A percentile compares a stretch with the other conserved stretches of the same genome.
phyloP scores from a whole-genome alignment of 2,113 vertebrate genomes.

The Lepisosteus osseus region DNA sequence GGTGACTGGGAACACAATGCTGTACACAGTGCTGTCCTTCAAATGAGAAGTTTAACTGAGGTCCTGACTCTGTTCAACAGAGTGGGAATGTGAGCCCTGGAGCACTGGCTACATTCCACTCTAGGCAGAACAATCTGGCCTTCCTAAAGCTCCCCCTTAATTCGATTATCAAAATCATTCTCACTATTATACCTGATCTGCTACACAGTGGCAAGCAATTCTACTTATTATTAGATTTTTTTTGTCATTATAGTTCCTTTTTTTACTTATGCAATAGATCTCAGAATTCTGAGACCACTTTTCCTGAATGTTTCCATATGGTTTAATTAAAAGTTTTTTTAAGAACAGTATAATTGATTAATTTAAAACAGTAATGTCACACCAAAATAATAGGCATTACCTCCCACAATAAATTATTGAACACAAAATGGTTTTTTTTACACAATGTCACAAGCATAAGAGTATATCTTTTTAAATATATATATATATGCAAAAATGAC shows the following conservation, averaged over 20 bases:
- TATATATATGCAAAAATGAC: slow-evolving; percentile 76
- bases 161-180: no score
- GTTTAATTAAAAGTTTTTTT: slow-evolving; percentile 83
- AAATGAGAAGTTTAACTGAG: no score
- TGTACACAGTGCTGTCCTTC: no score
- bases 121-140: no score
- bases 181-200: no score
- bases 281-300: slow-evolving; percentile 71
- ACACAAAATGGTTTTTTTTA: slow-evolving; percentile 41
- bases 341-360: slow-evolving; percentile 79
- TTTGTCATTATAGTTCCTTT: slow-evolving; percentile 79
- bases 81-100: no score
- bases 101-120: no score
- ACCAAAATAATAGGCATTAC: slow-evolving; percentile 72
- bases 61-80: no score
- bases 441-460: slow-evolving; percentile 52
- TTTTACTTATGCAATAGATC: slow-evolving; percentile 75
- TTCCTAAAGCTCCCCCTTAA: no score
- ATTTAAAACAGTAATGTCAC: slow-evolving; percentile 79
- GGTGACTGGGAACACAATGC: no score
- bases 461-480: slow-evolving; percentile 40
- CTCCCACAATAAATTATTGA: slow-evolving; percentile 51
- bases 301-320: slow-evolving; percentile 74
- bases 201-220: no score
- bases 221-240: slow-evolving; percentile 57